A percentile compares a stretch with the other conserved stretches of the same genome.
phyloP scores from a whole-genome alignment of 2,888 invertebrate species.

The Anthophora plumipes region DNA sequence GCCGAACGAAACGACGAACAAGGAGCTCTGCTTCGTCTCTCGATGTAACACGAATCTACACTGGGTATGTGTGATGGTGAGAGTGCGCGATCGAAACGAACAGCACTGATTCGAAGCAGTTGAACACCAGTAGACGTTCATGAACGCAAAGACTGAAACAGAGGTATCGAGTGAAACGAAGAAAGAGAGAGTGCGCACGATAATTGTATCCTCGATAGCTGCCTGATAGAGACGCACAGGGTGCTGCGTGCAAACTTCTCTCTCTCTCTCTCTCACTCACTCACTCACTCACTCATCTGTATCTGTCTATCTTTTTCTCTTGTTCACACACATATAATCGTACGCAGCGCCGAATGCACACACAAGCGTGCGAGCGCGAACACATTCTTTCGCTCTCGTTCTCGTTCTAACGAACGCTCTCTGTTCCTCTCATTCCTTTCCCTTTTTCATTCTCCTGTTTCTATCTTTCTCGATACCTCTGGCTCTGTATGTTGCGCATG shows the following conservation, averaged over 20 bases:
- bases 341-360: neutral
- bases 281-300: neutral
- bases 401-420: neutral
- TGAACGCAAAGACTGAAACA: slow-evolving; percentile 42
- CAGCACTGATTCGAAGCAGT: slow-evolving; percentile 51
- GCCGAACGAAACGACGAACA: slow-evolving; percentile 55
- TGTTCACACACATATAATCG: neutral
- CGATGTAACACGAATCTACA: slow-evolving; percentile 43
- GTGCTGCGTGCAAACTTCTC: slow-evolving; percentile 59
- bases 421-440: slow-evolving; percentile 23
- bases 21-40: slow-evolving; percentile 45
- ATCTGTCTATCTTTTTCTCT: neutral
- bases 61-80: slow-evolving; percentile 39
- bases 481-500: slow-evolving; percentile 39
- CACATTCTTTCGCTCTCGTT: slow-evolving; percentile 7
- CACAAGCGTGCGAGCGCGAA: too few species aligned
- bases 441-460: slow-evolving; percentile 40
- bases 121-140: slow-evolving; percentile 63
- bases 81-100: slow-evolving; percentile 54
- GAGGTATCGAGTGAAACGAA: slow-evolving; percentile 44
- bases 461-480: slow-evolving; percentile 50
- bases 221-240: slow-evolving; percentile 60
- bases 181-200: slow-evolving; percentile 55
- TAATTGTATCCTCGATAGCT: slow-evolving; percentile 61
- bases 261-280: slow-evolving; percentile 1